Conservation (phyloP, 2,113 vertebrate species). For the Australoheros scitulus region DNA sequence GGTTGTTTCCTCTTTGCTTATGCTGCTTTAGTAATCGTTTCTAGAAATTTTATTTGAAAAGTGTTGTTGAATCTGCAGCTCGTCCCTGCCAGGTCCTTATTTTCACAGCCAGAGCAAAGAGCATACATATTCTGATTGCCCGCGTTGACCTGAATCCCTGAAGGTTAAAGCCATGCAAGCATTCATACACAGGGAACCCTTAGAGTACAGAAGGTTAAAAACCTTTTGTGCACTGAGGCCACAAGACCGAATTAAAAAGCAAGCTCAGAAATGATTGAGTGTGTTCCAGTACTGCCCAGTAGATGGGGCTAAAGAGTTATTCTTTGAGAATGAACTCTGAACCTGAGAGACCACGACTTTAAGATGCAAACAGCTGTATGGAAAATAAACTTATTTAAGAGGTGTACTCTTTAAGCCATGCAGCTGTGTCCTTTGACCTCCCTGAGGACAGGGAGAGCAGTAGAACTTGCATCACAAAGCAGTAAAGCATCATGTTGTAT, state of each 20-base stretch:
- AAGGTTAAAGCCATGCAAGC: neutral
- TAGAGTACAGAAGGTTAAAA: neutral
- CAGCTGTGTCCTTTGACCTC: slow-evolving; percentile 2
- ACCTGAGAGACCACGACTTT: neutral
- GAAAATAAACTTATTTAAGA: neutral
- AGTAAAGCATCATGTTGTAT: neutral
- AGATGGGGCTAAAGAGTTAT: slow-evolving; percentile 50
- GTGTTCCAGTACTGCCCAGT: slow-evolving; percentile 24
- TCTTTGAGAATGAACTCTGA: neutral
- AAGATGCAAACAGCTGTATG: neutral
- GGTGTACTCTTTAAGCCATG: neutral
- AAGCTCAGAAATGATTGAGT: neutral
- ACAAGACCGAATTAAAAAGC: neutral
- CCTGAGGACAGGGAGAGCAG: neutral
- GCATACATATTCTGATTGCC: neutral
- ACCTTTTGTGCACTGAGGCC: neutral
- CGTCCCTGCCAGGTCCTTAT: neutral
- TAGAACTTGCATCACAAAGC: neutral
- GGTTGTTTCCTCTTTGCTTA: neutral
- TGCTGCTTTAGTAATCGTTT: neutral
- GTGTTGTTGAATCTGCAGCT: neutral
- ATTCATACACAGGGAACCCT: neutral
- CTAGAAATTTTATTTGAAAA: neutral
- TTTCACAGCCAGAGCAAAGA: too few species aligned
- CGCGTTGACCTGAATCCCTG: neutral